These are phyloP conservation scores for Falco berigora DNA, from an alignment of 2,797 vertebrate genomes.

Conservation along the genomic window DNA sequence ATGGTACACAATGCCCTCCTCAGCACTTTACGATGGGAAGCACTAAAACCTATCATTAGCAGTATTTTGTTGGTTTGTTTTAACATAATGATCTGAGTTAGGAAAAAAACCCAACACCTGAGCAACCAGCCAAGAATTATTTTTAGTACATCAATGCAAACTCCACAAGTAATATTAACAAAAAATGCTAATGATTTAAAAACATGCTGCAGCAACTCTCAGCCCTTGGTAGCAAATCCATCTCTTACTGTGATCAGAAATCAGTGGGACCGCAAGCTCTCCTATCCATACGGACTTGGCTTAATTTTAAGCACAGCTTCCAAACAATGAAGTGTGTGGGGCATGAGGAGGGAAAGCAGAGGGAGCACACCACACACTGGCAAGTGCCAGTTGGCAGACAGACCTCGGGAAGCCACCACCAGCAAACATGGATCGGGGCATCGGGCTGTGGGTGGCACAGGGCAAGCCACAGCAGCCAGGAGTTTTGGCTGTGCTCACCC, in stretches of 20 bases:
- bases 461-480: background rate
- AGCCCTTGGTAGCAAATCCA: background rate
- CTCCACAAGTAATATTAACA: background rate
- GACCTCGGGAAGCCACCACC: background rate
- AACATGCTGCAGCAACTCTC: background rate
- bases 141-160: constrained; percentile 1
- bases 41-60: constrained; percentile 7
- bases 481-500: background rate
- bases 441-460: background rate
- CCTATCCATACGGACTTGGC: background rate
- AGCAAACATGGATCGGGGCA: fast-evolving
- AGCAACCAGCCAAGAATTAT: constrained; percentile 13
- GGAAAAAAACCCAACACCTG: background rate
- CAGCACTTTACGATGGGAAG: background rate
- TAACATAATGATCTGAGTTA: background rate
- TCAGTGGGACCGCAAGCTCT: background rate
- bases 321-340: fast-evolving
- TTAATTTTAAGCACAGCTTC: background rate
- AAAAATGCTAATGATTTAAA: background rate
- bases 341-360: background rate
- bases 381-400: background rate
- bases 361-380: background rate
- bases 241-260: background rate
- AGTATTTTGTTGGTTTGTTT: constrained; percentile 15
- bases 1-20: background rate